These are phyloP conservation scores for Diadromus collaris DNA, from an alignment of 2,888 invertebrate species.

Conservation along the genomic window DNA sequence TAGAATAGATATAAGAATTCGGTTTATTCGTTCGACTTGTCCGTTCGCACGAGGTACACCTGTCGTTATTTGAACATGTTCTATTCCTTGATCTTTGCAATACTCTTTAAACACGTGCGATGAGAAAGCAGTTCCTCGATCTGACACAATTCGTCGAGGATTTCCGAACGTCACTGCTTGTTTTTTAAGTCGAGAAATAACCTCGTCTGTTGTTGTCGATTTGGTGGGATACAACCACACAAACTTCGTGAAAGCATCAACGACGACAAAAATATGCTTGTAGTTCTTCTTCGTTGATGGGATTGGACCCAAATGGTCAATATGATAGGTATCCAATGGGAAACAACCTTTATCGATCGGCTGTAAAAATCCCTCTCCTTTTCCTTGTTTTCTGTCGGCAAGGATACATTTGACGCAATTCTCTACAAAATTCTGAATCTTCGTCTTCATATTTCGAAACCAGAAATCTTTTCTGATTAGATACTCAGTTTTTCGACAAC, in stretches of 20 bases:
- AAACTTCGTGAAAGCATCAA: constrained; percentile 56
- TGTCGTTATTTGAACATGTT: background rate
- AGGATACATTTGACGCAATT: constrained; percentile 62
- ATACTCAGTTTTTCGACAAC: no score
- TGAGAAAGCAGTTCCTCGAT: constrained; percentile 1
- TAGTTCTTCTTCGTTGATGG: constrained; percentile 53
- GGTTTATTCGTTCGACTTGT: constrained; percentile 19
- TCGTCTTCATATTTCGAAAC: constrained; percentile 45
- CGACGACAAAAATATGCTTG: no score
- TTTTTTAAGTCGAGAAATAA: constrained; percentile 32
- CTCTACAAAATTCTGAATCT: constrained; percentile 46
- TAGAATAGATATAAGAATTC: constrained; percentile 31
- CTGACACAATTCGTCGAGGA: constrained; percentile 46
- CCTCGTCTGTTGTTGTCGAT: constrained; percentile 51
- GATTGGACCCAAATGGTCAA: constrained; percentile 55
- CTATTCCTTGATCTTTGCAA: background rate
- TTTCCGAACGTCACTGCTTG: constrained; percentile 56
- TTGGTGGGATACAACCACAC: constrained; percentile 58
- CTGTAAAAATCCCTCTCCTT: constrained; percentile 55
- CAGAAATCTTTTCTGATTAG: constrained; percentile 51
- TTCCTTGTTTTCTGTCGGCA: constrained; percentile 57
- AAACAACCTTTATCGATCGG: constrained; percentile 50
- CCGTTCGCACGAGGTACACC: constrained; percentile 14
- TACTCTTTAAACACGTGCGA: background rate
- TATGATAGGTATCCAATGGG: constrained; percentile 57